Evolutionary conservation across 1,140 invertebrate species (phyloP).

Genomic region (Homalodisca vitripennis): DNA sequence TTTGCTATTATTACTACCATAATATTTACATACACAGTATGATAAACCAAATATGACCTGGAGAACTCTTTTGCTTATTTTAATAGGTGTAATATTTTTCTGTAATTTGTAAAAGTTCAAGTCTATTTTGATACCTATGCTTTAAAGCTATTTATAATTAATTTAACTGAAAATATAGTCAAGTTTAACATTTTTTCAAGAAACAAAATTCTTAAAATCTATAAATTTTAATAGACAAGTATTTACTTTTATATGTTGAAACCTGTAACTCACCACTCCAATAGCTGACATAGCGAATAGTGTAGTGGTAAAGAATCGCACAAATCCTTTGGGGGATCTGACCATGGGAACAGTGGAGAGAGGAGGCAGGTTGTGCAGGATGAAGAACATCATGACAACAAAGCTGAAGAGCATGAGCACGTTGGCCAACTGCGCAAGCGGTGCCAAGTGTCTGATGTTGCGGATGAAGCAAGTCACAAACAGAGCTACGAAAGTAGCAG

Average conservation of each 20-base stretch:
- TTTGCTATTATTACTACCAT: too few species aligned
- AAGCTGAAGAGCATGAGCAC: conserved; percentile 66
- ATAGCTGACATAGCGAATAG: conserved; percentile 91
- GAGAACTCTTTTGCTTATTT: too few species aligned
- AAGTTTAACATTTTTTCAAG: too few species aligned
- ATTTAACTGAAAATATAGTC: too few species aligned
- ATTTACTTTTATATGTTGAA: background rate
- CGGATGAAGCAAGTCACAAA: conserved; percentile 70
- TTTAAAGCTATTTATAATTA: too few species aligned
- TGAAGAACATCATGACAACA: conserved; percentile 65
- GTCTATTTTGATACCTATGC: too few species aligned
- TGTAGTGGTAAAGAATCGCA: conserved; percentile 82
- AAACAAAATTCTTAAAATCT: too few species aligned
- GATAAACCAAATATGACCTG: too few species aligned
- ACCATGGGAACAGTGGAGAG: conserved; percentile 56
- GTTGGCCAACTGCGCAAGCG: conserved; percentile 80
- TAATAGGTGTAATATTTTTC: too few species aligned
- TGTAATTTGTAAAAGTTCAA: too few species aligned
- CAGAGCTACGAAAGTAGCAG: conserved; percentile 64
- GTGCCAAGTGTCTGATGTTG: conserved; percentile 74
- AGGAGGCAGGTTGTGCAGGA: conserved; percentile 59
- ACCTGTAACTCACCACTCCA: conserved; percentile 69
- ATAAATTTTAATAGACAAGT: too few species aligned
- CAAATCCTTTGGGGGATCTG: conserved; percentile 57
- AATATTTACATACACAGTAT: too few species aligned